These are phyloP conservation scores for Sinhomidia bicolor DNA, from an alignment of 2,888 invertebrate species.

Conservation along the genomic window DNA sequence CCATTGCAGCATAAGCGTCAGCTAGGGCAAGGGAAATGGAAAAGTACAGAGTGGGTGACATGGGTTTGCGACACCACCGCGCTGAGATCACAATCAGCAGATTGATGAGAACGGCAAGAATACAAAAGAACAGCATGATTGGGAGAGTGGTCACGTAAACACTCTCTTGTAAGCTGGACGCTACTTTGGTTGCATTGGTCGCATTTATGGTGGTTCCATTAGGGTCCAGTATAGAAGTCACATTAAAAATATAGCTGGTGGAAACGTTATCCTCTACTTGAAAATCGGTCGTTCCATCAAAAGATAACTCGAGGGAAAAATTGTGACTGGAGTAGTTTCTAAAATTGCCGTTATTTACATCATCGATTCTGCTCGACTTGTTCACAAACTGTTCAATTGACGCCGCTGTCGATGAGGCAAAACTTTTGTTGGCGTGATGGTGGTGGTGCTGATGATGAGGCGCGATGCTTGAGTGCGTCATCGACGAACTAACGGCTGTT, in stretches of 20 bases:
- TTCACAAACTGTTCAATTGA: slow-evolving; percentile 57
- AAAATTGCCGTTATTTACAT: slow-evolving; percentile 26
- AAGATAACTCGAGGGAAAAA: slow-evolving; percentile 27
- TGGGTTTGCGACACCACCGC: slow-evolving; percentile 84
- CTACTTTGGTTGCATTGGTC: slow-evolving; percentile 43
- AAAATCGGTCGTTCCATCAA: slow-evolving; percentile 44
- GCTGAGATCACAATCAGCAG: slow-evolving; percentile 84
- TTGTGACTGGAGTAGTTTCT: slow-evolving; percentile 19
- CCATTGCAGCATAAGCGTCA: slow-evolving; percentile 84
- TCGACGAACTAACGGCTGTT: background rate
- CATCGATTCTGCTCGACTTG: slow-evolving; percentile 10
- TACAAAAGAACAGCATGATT: slow-evolving; percentile 83
- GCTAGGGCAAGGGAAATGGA: slow-evolving; percentile 85
- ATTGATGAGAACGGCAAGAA: slow-evolving; percentile 84
- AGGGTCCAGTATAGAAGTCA: background rate
- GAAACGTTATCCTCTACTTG: slow-evolving; percentile 33
- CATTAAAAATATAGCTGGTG: slow-evolving; percentile 30
- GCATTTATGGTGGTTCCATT: slow-evolving; percentile 60
- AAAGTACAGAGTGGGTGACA: slow-evolving; percentile 85
- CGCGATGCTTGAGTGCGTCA: slow-evolving; percentile 9
- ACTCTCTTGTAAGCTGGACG: slow-evolving; percentile 29
- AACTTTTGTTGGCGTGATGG: slow-evolving; percentile 60
- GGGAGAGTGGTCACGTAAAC: slow-evolving; percentile 81
- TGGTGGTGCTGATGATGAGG: slow-evolving; percentile 39
- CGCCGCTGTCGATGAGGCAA: slow-evolving; percentile 6